These are phyloP conservation scores for Capromys pilorides DNA, from an alignment of 2,797 vertebrate genomes.

Conservation along the genomic window DNA sequence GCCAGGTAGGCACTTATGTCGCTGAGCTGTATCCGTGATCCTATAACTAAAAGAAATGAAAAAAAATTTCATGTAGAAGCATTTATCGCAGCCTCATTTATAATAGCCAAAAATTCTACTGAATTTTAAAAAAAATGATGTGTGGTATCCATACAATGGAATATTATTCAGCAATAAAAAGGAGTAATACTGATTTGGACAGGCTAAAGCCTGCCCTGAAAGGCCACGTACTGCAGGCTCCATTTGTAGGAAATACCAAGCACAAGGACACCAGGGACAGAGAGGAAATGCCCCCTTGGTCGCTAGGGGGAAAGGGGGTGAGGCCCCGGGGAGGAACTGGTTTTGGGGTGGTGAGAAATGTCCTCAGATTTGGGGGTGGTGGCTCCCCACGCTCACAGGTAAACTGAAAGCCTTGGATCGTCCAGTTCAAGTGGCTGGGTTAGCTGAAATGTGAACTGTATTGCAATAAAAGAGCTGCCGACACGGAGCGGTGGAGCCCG, in stretches of 20 bases:
- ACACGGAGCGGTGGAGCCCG: background rate
- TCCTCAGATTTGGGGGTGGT: background rate
- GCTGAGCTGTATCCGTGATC: too few relatives aligned
- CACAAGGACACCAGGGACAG: background rate
- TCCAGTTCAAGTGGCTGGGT: background rate
- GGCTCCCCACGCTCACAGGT: background rate
- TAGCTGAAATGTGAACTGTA: background rate
- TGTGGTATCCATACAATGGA: accelerated
- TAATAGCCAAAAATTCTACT: background rate
- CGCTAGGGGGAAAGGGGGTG: too few relatives aligned
- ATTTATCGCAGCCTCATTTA: background rate
- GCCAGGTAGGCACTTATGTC: too few relatives aligned
- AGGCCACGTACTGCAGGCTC: accelerated
- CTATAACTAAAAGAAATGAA: background rate
- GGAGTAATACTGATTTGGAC: background rate
- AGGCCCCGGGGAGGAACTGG: background rate
- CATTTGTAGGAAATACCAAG: background rate
- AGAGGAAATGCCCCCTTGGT: too few relatives aligned
- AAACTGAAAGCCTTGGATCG: accelerated
- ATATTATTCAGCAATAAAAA: background rate
- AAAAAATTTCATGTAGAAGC: background rate
- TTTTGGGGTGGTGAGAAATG: background rate
- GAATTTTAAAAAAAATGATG: too few relatives aligned
- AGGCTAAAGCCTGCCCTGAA: too few relatives aligned
- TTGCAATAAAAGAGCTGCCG: background rate